These are phyloP conservation scores for Zaprionus lineosus DNA, from an alignment of 2,888 invertebrate genomes.

Conservation along the genomic window DNA sequence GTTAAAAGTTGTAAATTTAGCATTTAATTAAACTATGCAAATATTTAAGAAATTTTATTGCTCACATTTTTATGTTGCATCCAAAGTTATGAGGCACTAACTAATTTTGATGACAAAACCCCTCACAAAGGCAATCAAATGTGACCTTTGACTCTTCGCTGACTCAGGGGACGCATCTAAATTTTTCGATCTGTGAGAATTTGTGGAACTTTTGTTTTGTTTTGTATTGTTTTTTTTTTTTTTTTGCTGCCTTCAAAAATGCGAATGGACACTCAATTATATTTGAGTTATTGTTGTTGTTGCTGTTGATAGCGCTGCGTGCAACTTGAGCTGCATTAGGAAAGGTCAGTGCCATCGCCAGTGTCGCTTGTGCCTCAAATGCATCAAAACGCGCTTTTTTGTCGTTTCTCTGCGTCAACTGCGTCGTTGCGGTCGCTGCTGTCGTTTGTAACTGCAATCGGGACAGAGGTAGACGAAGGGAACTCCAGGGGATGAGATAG, in stretches of 20 bases:
- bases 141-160: constrained; percentile 14
- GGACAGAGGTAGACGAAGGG: constrained; percentile 41
- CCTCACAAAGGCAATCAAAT: constrained; percentile 5
- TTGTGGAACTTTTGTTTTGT: constrained; percentile 37
- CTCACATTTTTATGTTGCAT: background rate
- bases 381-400: constrained; percentile 78
- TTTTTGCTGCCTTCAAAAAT: too few relatives aligned
- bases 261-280: too few relatives aligned
- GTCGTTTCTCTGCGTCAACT: constrained; percentile 50
- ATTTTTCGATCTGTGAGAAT: background rate
- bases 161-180: constrained; percentile 17
- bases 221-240: too few relatives aligned
- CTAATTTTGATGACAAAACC: constrained; percentile 9
- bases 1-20: too few relatives aligned
- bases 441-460: constrained; percentile 24
- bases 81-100: constrained; percentile 20
- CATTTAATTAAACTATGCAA: constrained; percentile 22
- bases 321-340: constrained; percentile 74
- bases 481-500: too few relatives aligned
- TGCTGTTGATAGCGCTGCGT: constrained; percentile 36
- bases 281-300: constrained; percentile 22
- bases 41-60: constrained; percentile 13
- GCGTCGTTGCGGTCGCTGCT: constrained; percentile 39
- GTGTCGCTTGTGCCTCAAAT: constrained; percentile 69
- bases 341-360: constrained; percentile 74